Evolutionary conservation across 2,113 vertebrate genomes (phyloP).

Genomic region (Sinocyclocheilus maitianheensis): DNA sequence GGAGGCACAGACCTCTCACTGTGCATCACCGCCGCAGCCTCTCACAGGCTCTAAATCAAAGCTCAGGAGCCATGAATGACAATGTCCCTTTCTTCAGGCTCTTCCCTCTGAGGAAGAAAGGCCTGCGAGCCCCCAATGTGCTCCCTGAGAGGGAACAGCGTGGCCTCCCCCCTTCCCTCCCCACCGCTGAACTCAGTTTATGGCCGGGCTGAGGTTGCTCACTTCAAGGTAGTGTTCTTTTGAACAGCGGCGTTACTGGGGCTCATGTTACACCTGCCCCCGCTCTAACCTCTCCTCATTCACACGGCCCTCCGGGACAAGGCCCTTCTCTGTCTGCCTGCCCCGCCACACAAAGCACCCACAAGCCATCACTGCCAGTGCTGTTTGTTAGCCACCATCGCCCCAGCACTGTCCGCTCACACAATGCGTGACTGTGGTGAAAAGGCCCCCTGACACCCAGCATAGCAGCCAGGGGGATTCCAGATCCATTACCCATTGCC

Average conservation of each 20-base stretch:
- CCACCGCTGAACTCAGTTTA: constrained; percentile 63
- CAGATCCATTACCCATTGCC: constrained; percentile 64
- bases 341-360: constrained; percentile 46
- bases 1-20: constrained; percentile 25
- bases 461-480: constrained; percentile 55
- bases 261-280: constrained; percentile 70
- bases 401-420: constrained; percentile 59
- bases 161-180: constrained; percentile 44
- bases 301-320: constrained; percentile 46
- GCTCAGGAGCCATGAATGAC: constrained; percentile 61
- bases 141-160: constrained; percentile 29
- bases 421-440: constrained; percentile 54
- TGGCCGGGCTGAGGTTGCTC: constrained; percentile 71
- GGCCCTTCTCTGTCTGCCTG: constrained; percentile 48
- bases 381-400: constrained; percentile 68
- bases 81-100: constrained; percentile 53
- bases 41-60: constrained; percentile 62
- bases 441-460: constrained; percentile 15
- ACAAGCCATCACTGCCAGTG: constrained; percentile 46
- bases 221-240: constrained; percentile 61
- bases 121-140: constrained; percentile 16
- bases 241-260: constrained; percentile 40
- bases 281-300: constrained; percentile 53
- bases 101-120: constrained; percentile 52
- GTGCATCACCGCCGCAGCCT: constrained; percentile 34